phyloP scores from a whole-genome alignment of 1,140 invertebrate genomes.

The Hestina assimilis region DNA sequence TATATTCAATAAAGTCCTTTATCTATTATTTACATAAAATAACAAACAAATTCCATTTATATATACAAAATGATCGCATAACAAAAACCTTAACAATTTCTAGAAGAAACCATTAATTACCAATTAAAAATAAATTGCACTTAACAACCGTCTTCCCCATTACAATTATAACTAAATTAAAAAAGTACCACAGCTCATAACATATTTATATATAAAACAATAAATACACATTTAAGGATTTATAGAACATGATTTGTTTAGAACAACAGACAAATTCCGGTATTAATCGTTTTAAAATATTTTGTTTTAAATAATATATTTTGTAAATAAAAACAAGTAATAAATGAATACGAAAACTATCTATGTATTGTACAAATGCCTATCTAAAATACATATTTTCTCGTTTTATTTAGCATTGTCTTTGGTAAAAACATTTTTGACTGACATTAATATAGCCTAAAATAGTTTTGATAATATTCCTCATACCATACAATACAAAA shows the following conservation, averaged over 20 bases:
- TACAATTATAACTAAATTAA: neutral
- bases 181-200: neutral
- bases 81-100: constrained; percentile 61
- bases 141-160: constrained; percentile 17
- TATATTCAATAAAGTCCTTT: constrained; percentile 55
- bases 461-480: no score
- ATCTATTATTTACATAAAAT: constrained; percentile 73
- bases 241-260: no score
- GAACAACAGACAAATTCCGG: no score
- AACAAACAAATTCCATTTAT: constrained; percentile 62
- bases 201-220: no score
- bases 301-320: no score
- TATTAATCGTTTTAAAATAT: no score
- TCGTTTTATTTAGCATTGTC: constrained; percentile 50
- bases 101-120: constrained; percentile 37
- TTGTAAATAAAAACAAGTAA: constrained; percentile 7
- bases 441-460: constrained; percentile 16
- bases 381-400: constrained; percentile 34
- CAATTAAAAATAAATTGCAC: constrained; percentile 31
- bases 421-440: constrained; percentile 57
- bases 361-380: constrained; percentile 50
- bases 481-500: no score
- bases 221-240: no score
- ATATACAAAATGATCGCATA: constrained; percentile 59
- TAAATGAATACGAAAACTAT: constrained; percentile 12